Base-by-base conservation (phyloP, 1,140 invertebrate species). In the Thrips palmi region DNA sequence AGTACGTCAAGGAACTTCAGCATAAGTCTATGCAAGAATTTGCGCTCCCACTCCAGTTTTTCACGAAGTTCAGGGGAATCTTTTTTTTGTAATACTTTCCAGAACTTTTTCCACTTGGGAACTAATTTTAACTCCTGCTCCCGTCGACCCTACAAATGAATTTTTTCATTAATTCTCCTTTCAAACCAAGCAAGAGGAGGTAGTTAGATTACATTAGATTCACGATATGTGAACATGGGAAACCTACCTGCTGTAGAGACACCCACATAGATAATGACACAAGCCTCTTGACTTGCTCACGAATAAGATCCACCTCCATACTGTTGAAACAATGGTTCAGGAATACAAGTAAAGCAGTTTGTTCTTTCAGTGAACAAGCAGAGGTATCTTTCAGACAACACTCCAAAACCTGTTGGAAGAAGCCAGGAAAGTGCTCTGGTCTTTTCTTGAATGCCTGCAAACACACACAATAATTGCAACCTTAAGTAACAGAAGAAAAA, bases 261-360 rank as follows among this genome's bases (percentile, higher is more conserved):
- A 74, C 68, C 91, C 93, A 97, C 65, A 91, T 93, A 4, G 87
- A 78, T 0, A 97, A 64, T 0, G 89, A 94, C 0, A 97, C 86
- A 15, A 97, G 62, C 43, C 77, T 67, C 54, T 93, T 91, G 2
- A 93, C 78, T 60, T 93, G 84, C 48, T 91, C 81, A 23, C 93
- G 59, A 30, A 97, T 87, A 6, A 98, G 54, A 45, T 82, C 79
- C 17, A 94, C 78, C 64, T 97, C 92, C 80, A 96, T 84, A 47
- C 87, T 94, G 50, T 93, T 96, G 45, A 97, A 94, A 53, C 88
- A 89, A 55, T 97, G 88, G 55, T 91, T 92, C 0, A 98, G 59
- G 56, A 97, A 96, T 8, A 93, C 68, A 3, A 97, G 63, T 22
- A 97, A 50, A 0, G 78, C 71, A 0, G 81, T 89, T 52, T 92